Evolutionary conservation across 2,888 invertebrate species (phyloP).

Genomic region (Salticus scenicus): DNA sequence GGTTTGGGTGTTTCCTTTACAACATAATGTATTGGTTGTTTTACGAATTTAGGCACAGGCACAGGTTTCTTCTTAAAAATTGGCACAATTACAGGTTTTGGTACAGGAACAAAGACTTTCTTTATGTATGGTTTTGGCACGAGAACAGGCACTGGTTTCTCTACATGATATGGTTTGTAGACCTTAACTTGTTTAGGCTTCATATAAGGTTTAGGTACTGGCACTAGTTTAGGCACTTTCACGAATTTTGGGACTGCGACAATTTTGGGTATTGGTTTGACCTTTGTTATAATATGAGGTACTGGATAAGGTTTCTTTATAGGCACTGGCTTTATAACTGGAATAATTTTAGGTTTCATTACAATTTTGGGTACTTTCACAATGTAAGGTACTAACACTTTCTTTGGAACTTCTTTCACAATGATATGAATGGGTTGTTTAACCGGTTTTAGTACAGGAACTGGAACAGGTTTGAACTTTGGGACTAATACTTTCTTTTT

Average conservation of each 20-base stretch:
- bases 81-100: constrained; percentile 44
- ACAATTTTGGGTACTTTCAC: constrained; percentile 52
- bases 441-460: constrained; percentile 51
- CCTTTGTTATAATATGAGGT: constrained; percentile 39
- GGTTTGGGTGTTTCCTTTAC: constrained; percentile 41
- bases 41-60: constrained; percentile 56
- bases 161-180: constrained; percentile 40
- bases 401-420: constrained; percentile 35
- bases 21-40: constrained; percentile 51
- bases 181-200: constrained; percentile 52
- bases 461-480: constrained; percentile 39
- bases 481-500: constrained; percentile 54
- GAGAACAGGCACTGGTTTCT: constrained; percentile 49
- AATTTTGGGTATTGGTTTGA: constrained; percentile 56
- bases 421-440: constrained; percentile 58
- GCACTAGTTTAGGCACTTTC: constrained; percentile 47
- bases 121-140: constrained; percentile 49
- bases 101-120: constrained; percentile 41
- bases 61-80: constrained; percentile 39
- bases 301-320: constrained; percentile 51
- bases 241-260: constrained; percentile 62
- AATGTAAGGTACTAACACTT: constrained; percentile 30
- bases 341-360: constrained; percentile 44
- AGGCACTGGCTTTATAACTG: constrained; percentile 36
- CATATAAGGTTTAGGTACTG: constrained; percentile 42